Percentiles rank a stretch among this genome's conserved stretches.
phyloP scores from a whole-genome alignment of 2,797 vertebrate species.

The Tympanoctomys barrerae region DNA sequence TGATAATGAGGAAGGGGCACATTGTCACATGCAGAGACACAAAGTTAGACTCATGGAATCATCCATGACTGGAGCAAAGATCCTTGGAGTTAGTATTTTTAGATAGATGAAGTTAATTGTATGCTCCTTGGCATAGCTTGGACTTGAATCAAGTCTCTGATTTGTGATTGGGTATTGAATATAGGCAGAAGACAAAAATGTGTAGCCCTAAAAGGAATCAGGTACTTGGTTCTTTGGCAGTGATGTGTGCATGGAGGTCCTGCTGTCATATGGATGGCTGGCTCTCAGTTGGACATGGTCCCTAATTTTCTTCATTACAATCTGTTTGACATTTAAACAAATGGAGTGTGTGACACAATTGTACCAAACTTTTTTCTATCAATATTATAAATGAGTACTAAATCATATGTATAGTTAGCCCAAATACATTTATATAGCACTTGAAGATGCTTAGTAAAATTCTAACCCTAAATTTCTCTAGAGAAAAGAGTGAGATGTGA shows the following conservation, averaged over 20 bases:
- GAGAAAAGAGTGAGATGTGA: not conserved
- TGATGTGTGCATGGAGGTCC: not conserved
- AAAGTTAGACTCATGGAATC: not conserved
- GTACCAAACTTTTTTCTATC: not conserved
- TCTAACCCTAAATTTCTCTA: not conserved
- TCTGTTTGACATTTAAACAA: not conserved
- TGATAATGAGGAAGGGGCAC: not conserved
- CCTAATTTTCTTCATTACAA: not conserved
- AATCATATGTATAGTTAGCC: not conserved
- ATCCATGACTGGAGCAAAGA: not conserved
- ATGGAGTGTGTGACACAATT: not conserved
- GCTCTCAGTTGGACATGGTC: not conserved
- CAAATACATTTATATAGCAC: not conserved
- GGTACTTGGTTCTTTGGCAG: not conserved
- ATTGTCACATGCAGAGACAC: not conserved
- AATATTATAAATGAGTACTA: not conserved
- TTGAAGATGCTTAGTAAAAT: not conserved
- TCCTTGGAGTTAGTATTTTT: not conserved
- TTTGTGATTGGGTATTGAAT: not conserved
- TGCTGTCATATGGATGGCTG: not conserved
- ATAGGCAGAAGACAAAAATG: not conserved
- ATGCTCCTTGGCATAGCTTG: not conserved
- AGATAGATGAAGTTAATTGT: not conserved
- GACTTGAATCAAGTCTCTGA: not conserved
- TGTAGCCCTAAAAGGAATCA: not conserved